Evolutionary conservation across 1,140 invertebrate species (phyloP).

Genomic region (Pomphorhynchus laevis): DNA sequence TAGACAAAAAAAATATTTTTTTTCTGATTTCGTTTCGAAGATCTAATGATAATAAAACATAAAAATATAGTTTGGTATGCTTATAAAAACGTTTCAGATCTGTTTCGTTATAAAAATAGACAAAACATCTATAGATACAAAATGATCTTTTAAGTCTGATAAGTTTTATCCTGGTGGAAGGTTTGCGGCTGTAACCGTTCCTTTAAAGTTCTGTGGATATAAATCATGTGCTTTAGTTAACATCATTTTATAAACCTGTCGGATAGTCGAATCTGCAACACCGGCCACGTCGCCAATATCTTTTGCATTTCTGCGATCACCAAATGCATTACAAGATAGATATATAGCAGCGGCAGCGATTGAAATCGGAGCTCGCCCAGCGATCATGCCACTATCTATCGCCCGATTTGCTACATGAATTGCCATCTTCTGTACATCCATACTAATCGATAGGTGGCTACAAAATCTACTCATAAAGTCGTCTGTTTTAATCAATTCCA

Average conservation of each 20-base stretch:
- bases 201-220: constrained; percentile 80
- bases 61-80: no score
- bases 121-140: no score
- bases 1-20: no score
- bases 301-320: constrained; percentile 11
- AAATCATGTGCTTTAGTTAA: constrained; percentile 54
- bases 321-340: constrained; percentile 73
- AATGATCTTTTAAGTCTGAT: no score
- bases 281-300: constrained; percentile 95
- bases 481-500: constrained; percentile 1
- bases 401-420: constrained; percentile 80
- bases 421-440: constrained; percentile 61
- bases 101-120: no score
- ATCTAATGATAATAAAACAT: no score
- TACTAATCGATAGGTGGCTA: constrained; percentile 34
- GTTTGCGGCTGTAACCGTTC: no score
- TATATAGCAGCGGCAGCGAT: constrained; percentile 96
- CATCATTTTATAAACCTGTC: constrained; percentile 89
- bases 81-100: no score
- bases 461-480: constrained; percentile 25
- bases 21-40: no score
- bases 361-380: constrained; percentile 87
- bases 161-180: background rate
- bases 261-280: constrained; percentile 84
- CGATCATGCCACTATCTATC: constrained; percentile 75